A percentile compares a stretch with the other conserved stretches of the same genome.
phyloP scores from a whole-genome alignment of 2,888 invertebrate species.

The Mesorhabditis spiculigera region DNA sequence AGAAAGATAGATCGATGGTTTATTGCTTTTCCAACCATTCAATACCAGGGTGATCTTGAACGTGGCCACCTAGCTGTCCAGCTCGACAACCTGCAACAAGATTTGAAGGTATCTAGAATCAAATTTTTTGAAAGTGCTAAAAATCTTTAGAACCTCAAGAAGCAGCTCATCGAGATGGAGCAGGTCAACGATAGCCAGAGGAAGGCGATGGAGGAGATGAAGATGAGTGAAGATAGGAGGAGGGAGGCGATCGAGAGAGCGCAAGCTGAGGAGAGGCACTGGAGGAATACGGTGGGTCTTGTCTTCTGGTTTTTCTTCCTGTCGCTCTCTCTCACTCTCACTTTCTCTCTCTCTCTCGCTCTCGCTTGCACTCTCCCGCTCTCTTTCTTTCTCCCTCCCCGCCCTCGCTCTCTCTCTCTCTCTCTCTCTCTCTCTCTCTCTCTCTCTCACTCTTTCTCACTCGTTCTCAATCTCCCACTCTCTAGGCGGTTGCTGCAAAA shows the following conservation, averaged over 20 bases:
- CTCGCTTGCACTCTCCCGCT: too few species aligned
- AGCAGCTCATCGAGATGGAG: conserved; percentile 20
- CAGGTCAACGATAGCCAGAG: conserved; percentile 20
- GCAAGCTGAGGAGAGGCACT: conserved; percentile 24
- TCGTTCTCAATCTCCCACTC: too few species aligned
- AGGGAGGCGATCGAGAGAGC: conserved; percentile 24
- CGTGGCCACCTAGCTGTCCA: background rate
- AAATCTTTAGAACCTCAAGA: conserved; percentile 12
- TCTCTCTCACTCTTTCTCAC: too few species aligned
- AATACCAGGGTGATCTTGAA: background rate
- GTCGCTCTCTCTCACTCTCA: too few species aligned
- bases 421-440: too few species aligned
- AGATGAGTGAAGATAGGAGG: conserved; percentile 19
- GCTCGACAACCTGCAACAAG: conserved; percentile 1
- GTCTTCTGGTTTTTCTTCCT: background rate
- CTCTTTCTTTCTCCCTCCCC: too few species aligned
- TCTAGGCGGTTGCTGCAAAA: conserved; percentile 18
- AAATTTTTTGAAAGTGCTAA: background rate
- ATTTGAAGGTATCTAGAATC: background rate
- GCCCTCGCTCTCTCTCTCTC: too few species aligned
- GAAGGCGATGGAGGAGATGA: conserved; percentile 19
- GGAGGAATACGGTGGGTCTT: conserved; percentile 27
- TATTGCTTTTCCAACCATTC: background rate
- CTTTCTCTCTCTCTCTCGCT: too few species aligned
- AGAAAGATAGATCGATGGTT: conserved; percentile 15